These are phyloP conservation scores for Harpalus rubripes DNA, from an alignment of 2,888 invertebrate species.

Conservation along the genomic window DNA sequence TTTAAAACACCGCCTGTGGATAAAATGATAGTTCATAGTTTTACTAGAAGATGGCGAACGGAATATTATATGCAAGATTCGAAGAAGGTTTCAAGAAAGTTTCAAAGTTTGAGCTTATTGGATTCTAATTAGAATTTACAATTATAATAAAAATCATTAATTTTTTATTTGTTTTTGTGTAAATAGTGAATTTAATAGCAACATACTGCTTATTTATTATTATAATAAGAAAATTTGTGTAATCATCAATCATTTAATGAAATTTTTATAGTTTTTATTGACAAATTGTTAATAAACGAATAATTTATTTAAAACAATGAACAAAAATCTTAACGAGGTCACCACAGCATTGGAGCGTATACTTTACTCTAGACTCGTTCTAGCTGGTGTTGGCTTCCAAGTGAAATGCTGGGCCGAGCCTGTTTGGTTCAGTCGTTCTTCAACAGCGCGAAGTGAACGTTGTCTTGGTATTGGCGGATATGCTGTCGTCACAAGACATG, in stretches of 20 bases:
- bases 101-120: neutral
- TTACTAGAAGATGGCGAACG: constrained; percentile 5
- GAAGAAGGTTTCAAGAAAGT: neutral
- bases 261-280: neutral
- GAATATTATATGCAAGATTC: neutral
- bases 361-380: constrained; percentile 66
- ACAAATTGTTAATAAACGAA: neutral
- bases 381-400: constrained; percentile 59
- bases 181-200: too few relatives aligned
- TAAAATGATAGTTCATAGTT: neutral
- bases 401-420: constrained; percentile 59
- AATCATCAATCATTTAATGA: neutral
- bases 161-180: too few relatives aligned
- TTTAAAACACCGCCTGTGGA: constrained; percentile 11
- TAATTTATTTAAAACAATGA: constrained; percentile 63
- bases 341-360: constrained; percentile 68
- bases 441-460: neutral
- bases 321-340: constrained; percentile 70
- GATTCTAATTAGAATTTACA: too few relatives aligned
- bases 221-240: neutral
- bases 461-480: neutral
- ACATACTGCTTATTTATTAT: too few relatives aligned
- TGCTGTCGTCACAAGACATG: constrained; percentile 40
- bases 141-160: too few relatives aligned
- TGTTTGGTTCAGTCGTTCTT: constrained; percentile 18